Base-by-base conservation (phyloP, 2,113 vertebrate species). In the Hucho hucho region DNA sequence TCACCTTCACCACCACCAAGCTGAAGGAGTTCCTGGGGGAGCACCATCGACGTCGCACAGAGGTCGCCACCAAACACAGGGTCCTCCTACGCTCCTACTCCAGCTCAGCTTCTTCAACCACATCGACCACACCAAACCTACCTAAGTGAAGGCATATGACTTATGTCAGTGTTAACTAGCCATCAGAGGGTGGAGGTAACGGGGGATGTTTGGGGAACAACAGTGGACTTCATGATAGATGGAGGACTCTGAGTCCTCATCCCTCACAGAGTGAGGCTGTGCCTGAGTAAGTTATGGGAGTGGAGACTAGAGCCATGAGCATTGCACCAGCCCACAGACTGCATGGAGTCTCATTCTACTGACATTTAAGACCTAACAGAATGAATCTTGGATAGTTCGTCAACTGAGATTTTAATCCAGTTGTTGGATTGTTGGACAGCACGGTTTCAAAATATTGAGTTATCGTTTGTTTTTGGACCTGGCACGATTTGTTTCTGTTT, bases 11-110 rank as follows among this genome's bases (percentile, higher is more conserved):
- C 89, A 98, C 97, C 72, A 89, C 89, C 73, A 90, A 92, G 22
- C 95, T 99, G 79, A 98, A 97, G 84, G 96, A 98, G 88, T 96
- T 97, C 89, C 87, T 98, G 84, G 94, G 95, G 26, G 96, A 96
- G 70, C 95, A 97, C 71, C 93, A 96, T 82, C 82, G 93, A 22
- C 92, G 93, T 18, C 89, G 96, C 0, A 20, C 91, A 0, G 95
- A 97, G 78, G 88, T 82, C 0, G 92, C 95, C 87, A 98, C 96
- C 85, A 95, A 95, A 87, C 97, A 99, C 93, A 96, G 95, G 89
- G 96, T 99, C 92, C 93, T 98, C 87, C 94, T 99, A 84, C 95
- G 97, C 80, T 95, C 94, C 81, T 97, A 98, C 89, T 91, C 90
- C 91, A 84, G 87, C 87, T 71, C 90, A 78, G 90, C 83, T 82